Percentiles rank a stretch among this genome's conserved stretches.
phyloP scores from a whole-genome alignment of 2,113 vertebrate genomes.

The Thunnus thynnus region DNA sequence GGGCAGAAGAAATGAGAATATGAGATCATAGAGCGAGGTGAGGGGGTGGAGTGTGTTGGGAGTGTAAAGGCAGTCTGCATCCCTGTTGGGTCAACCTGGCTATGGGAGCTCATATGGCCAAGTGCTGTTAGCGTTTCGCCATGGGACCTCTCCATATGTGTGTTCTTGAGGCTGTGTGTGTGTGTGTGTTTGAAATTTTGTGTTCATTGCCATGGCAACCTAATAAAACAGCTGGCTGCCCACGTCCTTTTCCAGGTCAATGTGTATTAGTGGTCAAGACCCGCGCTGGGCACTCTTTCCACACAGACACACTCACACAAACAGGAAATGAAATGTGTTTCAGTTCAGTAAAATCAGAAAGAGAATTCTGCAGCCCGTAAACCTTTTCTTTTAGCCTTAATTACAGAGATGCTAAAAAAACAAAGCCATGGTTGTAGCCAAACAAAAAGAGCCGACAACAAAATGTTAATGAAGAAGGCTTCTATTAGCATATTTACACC shows the following conservation, averaged over 20 bases:
- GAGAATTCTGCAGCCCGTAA: neutral
- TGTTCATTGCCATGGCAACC: conserved; percentile 46
- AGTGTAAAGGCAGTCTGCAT: conserved; percentile 27
- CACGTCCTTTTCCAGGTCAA: conserved; percentile 65
- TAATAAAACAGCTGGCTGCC: conserved; percentile 68
- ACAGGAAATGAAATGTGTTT: neutral
- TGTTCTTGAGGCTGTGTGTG: conserved; percentile 19
- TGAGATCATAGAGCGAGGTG: neutral
- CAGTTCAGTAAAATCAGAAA: neutral
- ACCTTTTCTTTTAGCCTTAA: neutral
- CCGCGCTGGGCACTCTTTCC: neutral
- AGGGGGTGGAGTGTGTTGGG: neutral
- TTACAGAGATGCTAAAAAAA: neutral
- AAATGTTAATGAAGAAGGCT: neutral
- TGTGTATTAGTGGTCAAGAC: conserved; percentile 38
- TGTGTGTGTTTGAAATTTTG: conserved; percentile 20
- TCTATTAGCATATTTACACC: conserved; percentile 22
- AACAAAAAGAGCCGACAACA: neutral
- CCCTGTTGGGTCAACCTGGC: conserved; percentile 60
- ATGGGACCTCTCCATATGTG: conserved; percentile 52
- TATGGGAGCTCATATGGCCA: conserved; percentile 61
- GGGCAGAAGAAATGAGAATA: conserved; percentile 28
- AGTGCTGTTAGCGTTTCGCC: conserved; percentile 33
- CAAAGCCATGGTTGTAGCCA: neutral
- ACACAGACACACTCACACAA: conserved; percentile 7